Evolutionary conservation across 2,888 invertebrate genomes (phyloP).

Genomic region (Lagria hirta): DNA sequence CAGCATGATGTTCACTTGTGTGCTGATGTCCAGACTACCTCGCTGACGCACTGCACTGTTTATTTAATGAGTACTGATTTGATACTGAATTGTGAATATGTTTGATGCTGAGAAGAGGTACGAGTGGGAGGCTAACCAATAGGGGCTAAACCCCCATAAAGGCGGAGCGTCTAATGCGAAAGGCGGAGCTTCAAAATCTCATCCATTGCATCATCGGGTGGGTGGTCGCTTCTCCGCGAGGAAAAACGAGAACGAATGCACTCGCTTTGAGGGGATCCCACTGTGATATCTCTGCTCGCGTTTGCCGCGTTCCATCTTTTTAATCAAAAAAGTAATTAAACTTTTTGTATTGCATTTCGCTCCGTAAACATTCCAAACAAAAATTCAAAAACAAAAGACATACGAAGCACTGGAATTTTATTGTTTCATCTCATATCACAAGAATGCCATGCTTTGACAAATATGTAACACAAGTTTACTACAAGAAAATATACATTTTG

Average conservation of each 20-base stretch:
- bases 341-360: constrained; percentile 31
- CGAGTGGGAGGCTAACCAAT: constrained; percentile 50
- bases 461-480: no score
- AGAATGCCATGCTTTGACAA: no score
- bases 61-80: constrained; percentile 58
- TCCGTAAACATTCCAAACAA: constrained; percentile 14
- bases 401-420: no score
- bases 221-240: constrained; percentile 27
- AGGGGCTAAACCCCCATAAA: constrained; percentile 42
- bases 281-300: constrained; percentile 2
- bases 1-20: constrained; percentile 47
- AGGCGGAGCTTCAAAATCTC: constrained; percentile 40
- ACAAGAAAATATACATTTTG: no score
- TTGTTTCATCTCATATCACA: no score
- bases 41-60: constrained; percentile 52
- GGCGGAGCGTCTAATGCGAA: constrained; percentile 40
- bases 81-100: constrained; percentile 57
- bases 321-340: constrained; percentile 38
- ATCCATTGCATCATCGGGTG: constrained; percentile 31
- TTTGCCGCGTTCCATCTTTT: constrained; percentile 22
- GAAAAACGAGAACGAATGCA: constrained; percentile 13
- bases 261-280: constrained; percentile 8
- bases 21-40: constrained; percentile 21
- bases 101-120: constrained; percentile 48
- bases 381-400: constrained; percentile 1